phyloP scores from a whole-genome alignment of 2,113 vertebrate genomes.

The Manacus vitellinus region DNA sequence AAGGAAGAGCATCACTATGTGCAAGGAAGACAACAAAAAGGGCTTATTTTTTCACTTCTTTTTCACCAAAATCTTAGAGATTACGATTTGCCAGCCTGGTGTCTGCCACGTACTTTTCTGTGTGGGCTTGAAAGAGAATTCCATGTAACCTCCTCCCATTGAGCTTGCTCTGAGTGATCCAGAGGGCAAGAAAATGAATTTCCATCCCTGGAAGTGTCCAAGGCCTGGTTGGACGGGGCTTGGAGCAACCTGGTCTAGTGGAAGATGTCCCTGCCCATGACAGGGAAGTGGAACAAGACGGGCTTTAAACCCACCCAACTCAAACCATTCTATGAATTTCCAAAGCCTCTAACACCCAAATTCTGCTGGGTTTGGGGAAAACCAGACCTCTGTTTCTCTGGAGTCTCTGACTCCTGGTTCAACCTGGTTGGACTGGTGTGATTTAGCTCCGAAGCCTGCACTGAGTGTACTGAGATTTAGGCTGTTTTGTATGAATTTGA shows the following conservation, averaged over 20 bases:
- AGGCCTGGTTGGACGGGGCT: background rate
- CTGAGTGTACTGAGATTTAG: background rate
- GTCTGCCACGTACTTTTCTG: background rate
- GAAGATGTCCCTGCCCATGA: background rate
- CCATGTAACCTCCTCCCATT: rapidly evolving
- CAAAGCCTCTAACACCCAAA: background rate
- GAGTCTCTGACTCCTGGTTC: background rate
- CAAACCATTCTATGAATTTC: background rate
- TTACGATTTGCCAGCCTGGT: background rate
- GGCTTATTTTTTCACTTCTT: background rate
- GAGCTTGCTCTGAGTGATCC: background rate
- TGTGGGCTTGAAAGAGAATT: background rate
- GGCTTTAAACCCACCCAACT: background rate
- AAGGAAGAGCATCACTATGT: background rate
- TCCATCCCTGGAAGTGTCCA: background rate
- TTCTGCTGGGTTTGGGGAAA: background rate
- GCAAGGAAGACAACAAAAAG: background rate
- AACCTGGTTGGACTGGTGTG: background rate
- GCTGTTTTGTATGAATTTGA: background rate
- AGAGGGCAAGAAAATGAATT: background rate
- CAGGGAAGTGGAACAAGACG: background rate
- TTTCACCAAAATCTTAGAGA: background rate
- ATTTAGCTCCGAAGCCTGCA: background rate
- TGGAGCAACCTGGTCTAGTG: background rate
- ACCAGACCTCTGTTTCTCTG: no score